Conservation (phyloP, 2,797 vertebrate genomes). For the Remorina albescens region DNA sequence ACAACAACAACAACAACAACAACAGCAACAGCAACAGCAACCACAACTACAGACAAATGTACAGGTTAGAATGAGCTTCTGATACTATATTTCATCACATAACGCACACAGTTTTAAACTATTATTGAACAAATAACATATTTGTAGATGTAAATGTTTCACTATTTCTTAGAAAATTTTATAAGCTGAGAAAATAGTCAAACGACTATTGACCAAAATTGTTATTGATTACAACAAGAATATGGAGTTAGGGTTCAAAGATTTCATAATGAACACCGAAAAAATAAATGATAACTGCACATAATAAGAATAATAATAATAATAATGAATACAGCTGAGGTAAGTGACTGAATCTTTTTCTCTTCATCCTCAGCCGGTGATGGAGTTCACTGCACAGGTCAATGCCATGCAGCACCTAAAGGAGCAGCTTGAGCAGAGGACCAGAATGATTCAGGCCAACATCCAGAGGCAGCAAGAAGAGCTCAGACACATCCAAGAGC, state of each 20-base stretch:
- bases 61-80: slow-evolving; percentile 88
- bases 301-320: too few relatives aligned
- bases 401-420: slow-evolving; percentile 92
- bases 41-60: slow-evolving; percentile 87
- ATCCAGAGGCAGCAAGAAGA: slow-evolving; percentile 90
- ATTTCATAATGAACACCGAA: neutral
- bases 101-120: too few relatives aligned
- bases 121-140: too few relatives aligned
- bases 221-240: too few relatives aligned
- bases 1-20: slow-evolving; percentile 39
- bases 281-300: neutral
- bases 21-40: slow-evolving; percentile 33
- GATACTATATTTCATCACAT: neutral
- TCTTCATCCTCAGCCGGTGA: slow-evolving; percentile 77
- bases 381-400: slow-evolving; percentile 87
- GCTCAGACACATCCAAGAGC: slow-evolving; percentile 89
- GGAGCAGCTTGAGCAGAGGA: slow-evolving; percentile 91
- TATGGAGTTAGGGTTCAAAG: neutral
- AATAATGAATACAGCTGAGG: neutral
- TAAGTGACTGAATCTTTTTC: neutral
- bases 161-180: too few relatives aligned
- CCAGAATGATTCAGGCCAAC: slow-evolving; percentile 88
- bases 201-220: too few relatives aligned
- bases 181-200: too few relatives aligned
- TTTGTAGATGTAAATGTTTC: too few relatives aligned